Evolutionary conservation across 1,140 invertebrate genomes (phyloP).

Genomic region (Cyrtorhinus lividipennis): DNA sequence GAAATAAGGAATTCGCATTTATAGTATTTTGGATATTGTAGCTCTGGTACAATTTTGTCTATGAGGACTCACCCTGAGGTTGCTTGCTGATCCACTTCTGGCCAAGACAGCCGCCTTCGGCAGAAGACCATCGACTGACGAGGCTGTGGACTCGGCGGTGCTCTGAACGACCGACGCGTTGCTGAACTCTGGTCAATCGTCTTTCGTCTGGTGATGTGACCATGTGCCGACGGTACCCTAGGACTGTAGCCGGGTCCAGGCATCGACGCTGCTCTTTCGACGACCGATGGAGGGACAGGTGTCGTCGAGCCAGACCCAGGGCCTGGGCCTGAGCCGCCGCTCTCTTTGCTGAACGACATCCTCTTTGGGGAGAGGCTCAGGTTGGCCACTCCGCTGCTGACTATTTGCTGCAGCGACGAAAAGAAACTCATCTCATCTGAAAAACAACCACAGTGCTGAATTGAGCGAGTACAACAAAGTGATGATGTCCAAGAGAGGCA

Average conservation of each 20-base stretch:
- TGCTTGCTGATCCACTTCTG: conserved; percentile 62
- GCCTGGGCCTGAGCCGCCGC: conserved; percentile 31
- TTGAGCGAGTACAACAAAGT: too few relatives aligned
- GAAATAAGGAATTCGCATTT: too few relatives aligned
- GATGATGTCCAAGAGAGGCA: too few relatives aligned
- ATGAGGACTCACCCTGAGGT: conserved; percentile 66
- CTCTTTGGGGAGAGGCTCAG: conserved; percentile 59
- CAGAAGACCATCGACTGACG: conserved; percentile 48
- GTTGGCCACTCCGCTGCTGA: conserved; percentile 60
- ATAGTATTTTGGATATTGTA: too few relatives aligned
- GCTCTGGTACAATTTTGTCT: too few relatives aligned
- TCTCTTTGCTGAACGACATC: conserved; percentile 53
- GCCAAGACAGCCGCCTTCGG: conserved; percentile 58
- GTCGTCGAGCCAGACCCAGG: not conserved
- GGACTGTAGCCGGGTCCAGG: conserved; percentile 23
- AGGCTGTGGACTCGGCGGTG: conserved; percentile 29
- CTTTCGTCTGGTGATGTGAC: not conserved
- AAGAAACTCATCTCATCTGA: conserved; percentile 57
- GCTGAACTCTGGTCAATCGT: conserved; percentile 24
- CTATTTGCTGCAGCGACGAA: conserved; percentile 62
- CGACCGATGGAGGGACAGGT: conserved; percentile 47
- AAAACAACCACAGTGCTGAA: conserved; percentile 9
- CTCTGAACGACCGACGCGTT: conserved; percentile 27
- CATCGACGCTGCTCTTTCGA: conserved; percentile 34
- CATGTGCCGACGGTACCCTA: conserved; percentile 32